A percentile compares a stretch with the other conserved stretches of the same genome.
Conservation (phyloP, 1,140 invertebrate species). For the Danaus plexippus region DNA sequence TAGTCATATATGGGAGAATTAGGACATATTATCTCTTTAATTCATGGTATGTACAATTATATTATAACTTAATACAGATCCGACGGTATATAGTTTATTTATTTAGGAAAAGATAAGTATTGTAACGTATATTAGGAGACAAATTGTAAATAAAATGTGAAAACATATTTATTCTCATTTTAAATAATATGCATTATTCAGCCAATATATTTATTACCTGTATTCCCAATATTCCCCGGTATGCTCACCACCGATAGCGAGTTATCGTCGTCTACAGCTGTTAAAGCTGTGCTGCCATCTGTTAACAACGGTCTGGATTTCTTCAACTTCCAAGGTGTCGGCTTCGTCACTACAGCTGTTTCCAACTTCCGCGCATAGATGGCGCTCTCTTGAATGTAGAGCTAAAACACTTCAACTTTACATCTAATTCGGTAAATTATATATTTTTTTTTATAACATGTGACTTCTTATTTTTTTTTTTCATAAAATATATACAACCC, state of each 20-base stretch:
- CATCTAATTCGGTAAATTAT: too few species aligned
- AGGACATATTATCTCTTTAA: neutral
- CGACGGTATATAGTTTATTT: too few species aligned
- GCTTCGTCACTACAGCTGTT: conserved; percentile 35
- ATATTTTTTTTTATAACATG: too few species aligned
- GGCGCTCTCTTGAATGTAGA: conserved; percentile 84
- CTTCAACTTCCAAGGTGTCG: conserved; percentile 83
- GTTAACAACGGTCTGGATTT: conserved; percentile 74
- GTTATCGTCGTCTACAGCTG: conserved; percentile 33
- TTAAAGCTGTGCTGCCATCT: conserved; percentile 34
- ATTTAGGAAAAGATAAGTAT: too few species aligned
- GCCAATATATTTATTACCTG: conserved; percentile 24
- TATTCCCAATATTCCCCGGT: conserved; percentile 34
- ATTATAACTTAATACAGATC: too few species aligned
- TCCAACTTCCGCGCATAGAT: conserved; percentile 44
- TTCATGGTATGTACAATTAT: too few species aligned
- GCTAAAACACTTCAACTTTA: conserved; percentile 42
- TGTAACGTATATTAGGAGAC: too few species aligned
- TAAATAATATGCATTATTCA: neutral
- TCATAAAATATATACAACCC: too few species aligned
- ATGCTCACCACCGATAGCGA: conserved; percentile 42
- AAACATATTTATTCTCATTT: too few species aligned
- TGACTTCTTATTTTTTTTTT: too few species aligned
- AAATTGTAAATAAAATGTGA: too few species aligned
- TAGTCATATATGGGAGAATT: neutral